phyloP scores from a whole-genome alignment of 2,797 vertebrate species.

The Rhinogobio ventralis region DNA sequence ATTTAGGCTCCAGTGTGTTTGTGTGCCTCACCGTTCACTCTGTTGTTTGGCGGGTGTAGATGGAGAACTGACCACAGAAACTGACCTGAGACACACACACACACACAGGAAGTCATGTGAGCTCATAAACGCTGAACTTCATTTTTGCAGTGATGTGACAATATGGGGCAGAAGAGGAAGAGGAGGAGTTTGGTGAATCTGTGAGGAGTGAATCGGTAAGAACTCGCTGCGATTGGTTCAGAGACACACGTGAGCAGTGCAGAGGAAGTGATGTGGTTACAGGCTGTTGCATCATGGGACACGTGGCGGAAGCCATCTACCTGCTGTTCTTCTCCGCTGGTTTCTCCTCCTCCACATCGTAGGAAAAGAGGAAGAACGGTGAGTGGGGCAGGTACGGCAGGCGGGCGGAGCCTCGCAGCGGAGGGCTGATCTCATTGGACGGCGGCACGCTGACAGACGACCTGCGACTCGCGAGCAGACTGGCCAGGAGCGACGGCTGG shows the following conservation, averaged over 20 bases:
- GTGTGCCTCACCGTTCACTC: slow-evolving; percentile 59
- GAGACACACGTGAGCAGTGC: slow-evolving; percentile 19
- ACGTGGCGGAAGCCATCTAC: slow-evolving; percentile 56
- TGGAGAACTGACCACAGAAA: slow-evolving; percentile 71
- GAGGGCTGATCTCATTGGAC: slow-evolving; percentile 82
- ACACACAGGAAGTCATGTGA: not conserved
- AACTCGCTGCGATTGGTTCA: not conserved
- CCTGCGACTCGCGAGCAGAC: slow-evolving; percentile 73
- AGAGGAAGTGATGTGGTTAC: slow-evolving; percentile 9
- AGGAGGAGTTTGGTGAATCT: not conserved
- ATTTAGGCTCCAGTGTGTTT: not conserved
- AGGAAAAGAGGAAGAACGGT: slow-evolving; percentile 95
- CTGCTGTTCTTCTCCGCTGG: slow-evolving; percentile 58
- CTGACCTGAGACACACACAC: slow-evolving; percentile 57
- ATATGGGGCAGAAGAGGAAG: not conserved
- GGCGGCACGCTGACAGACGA: slow-evolving; percentile 73
- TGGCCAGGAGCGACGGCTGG: slow-evolving; percentile 73
- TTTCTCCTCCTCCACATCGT: slow-evolving; percentile 84
- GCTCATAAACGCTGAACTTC: not conserved
- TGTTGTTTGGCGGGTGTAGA: slow-evolving; percentile 73
- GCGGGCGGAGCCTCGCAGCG: slow-evolving; percentile 76
- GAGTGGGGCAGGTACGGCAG: slow-evolving; percentile 91
- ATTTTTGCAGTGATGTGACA: not conserved
- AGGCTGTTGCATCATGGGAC: slow-evolving; percentile 30
- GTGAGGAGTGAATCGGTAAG: not conserved